Evolutionary conservation across 2,888 invertebrate genomes (phyloP), one percentile per base, ranked within the genome.

Genomic region (Amphiduros pacificus): DNA sequence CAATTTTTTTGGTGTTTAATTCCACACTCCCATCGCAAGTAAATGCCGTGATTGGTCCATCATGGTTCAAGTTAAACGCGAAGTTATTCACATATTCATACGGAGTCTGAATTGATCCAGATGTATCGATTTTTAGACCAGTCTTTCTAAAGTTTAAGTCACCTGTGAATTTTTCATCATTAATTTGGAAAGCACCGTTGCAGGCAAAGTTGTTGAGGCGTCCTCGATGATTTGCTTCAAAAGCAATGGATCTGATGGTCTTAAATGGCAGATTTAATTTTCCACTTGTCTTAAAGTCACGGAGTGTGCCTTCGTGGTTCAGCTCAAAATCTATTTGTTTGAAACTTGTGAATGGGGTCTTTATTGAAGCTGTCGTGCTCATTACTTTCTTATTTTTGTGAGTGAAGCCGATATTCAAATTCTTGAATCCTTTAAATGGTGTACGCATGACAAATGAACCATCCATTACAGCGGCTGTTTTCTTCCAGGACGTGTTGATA

Each of bases 291-390:
- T 44, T 44, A 67, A 60, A 50, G 60, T 66, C 59, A 36, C 29
- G 55, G 26, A 51, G 9, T 14, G 49, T 22, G 44, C 67, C 67
- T 24, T 57, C 51, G 51, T 67, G 67, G 41, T 55, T 55, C 29
- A 65, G 49, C 1, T 52, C 55, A 31, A 60, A 60, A n/a, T 54
- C n/a, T 6, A n/a, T 31, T 4, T 17, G n/a, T 24, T n/a, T 31
- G 31, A 11, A 31, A 17, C n/a, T 51, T 36, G 9, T n/a, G 58
- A 36, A 58, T 22, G 58, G 58, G 14, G 58, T 51, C 24, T 51
- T 32, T 27, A 59, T 54, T 36, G 55, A 20, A 29, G 48, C 40
- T 24, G 63, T 60, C 26, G 60, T 44, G n/a, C 9, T 44, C 6
- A 44, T 6, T 20, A 44, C n/a, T 44, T n/a, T 22, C 36, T 5